Conservation (phyloP, 2,113 vertebrate species). For the Euleptes europaea region DNA sequence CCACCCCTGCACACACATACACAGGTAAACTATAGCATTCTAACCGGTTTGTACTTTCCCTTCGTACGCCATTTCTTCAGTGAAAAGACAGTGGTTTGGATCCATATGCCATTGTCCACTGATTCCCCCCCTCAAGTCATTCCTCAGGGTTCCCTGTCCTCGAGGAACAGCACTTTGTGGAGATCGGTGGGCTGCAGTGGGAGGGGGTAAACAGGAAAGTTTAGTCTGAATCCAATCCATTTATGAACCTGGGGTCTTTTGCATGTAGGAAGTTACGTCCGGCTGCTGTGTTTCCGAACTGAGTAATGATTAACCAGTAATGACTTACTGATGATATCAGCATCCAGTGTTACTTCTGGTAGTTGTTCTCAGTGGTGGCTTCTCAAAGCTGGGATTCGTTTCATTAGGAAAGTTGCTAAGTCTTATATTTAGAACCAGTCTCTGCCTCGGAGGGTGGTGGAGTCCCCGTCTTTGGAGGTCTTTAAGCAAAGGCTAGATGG, state of each 20-base stretch:
- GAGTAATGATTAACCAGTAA: neutral
- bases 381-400: neutral
- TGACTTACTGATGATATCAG: neutral
- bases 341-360: neutral
- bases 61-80: neutral
- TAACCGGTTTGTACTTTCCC: neutral
- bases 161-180: no score
- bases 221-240: neutral
- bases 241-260: neutral
- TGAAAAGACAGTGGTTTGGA: neutral
- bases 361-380: neutral
- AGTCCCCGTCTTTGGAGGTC: no score
- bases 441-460: no score
- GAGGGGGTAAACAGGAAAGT: no score
- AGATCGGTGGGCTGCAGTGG: no score
- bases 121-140: no score
- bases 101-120: no score
- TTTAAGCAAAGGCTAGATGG: no score
- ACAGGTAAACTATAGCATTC: neutral
- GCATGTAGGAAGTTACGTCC: neutral
- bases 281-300: neutral
- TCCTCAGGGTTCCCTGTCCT: no score
- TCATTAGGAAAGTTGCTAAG: neutral
- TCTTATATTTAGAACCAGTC: neutral
- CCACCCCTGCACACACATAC: no score